Evolutionary conservation across 2,888 invertebrate genomes (phyloP).

Genomic region (Axea sp.): DNA sequence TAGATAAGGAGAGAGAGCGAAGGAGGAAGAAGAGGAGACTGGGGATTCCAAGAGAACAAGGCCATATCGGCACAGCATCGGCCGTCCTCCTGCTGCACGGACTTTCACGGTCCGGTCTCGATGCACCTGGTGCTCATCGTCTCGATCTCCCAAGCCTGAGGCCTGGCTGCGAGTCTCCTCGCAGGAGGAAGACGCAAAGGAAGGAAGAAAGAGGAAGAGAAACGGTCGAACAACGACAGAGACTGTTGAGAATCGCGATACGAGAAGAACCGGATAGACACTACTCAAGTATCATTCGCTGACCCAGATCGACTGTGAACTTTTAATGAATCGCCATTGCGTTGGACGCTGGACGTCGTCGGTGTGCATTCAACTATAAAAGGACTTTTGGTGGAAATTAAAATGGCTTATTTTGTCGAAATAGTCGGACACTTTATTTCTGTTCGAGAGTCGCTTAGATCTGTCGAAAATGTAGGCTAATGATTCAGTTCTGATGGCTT

Average conservation of each 20-base stretch:
- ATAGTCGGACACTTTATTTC: too few species aligned
- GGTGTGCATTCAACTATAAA: conserved; percentile 22
- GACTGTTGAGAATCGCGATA: conserved; percentile 60
- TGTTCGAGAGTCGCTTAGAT: too few species aligned
- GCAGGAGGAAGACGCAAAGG: too few species aligned
- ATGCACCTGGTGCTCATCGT: conserved; percentile 74
- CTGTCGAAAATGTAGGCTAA: too few species aligned
- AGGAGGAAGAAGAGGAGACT: conserved; percentile 26
- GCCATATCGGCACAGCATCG: conserved; percentile 71
- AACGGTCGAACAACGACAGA: conserved; percentile 26
- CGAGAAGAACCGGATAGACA: conserved; percentile 52
- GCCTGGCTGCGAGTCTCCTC: conserved; percentile 59
- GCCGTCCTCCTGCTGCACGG: conserved; percentile 64
- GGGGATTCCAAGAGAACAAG: conserved; percentile 38
- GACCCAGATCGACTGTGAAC: conserved; percentile 51
- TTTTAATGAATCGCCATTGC: conserved; percentile 49
- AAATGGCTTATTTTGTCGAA: too few species aligned
- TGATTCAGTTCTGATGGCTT: too few species aligned
- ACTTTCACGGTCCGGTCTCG: conserved; percentile 65
- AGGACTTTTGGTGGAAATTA: too few species aligned
- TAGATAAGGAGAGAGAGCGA: conserved; percentile 43
- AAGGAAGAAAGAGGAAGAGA: conserved; percentile 24
- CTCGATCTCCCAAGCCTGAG: conserved; percentile 69
- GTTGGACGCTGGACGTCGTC: conserved; percentile 16
- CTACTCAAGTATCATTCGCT: conserved; percentile 48